Percentiles rank a stretch among this genome's conserved stretches.
phyloP scores from a whole-genome alignment of 2,797 vertebrate genomes.

The Hirundo rustica region DNA sequence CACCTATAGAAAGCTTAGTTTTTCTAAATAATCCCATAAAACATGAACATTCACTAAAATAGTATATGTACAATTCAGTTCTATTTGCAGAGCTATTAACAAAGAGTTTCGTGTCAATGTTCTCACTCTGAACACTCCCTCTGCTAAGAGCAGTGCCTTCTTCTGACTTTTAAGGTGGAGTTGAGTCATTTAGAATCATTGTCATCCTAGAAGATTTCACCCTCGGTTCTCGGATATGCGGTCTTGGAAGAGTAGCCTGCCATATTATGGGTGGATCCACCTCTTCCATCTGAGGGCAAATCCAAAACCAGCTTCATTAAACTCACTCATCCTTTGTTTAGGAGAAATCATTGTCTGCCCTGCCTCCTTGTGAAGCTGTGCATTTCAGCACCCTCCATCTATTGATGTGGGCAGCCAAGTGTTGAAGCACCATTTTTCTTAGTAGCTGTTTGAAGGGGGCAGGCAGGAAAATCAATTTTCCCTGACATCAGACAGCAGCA shows the following conservation, averaged over 20 bases:
- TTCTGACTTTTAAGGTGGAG: not conserved
- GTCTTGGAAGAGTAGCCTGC: not conserved
- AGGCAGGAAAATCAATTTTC: not conserved
- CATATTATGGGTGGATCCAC: not conserved
- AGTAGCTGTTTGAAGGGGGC: not conserved
- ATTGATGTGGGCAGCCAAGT: not conserved
- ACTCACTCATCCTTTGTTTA: not conserved
- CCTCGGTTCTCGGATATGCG: rapidly evolving
- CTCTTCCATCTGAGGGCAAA: not conserved
- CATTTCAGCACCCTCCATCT: not conserved
- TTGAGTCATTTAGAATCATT: not conserved
- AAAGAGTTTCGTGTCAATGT: not conserved
- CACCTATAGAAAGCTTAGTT: not conserved
- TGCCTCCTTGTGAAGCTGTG: not conserved
- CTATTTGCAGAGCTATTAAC: not conserved
- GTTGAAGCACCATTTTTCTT: not conserved
- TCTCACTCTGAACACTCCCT: not conserved
- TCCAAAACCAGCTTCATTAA: not conserved
- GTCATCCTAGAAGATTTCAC: not conserved
- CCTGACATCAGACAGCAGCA: not conserved
- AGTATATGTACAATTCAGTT: not conserved
- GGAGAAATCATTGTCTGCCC: not conserved
- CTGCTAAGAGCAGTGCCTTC: not conserved
- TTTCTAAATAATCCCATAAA: not conserved
- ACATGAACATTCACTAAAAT: not conserved